Conservation (phyloP, 2,113 vertebrate species). For the Pluvialis apricaria region DNA sequence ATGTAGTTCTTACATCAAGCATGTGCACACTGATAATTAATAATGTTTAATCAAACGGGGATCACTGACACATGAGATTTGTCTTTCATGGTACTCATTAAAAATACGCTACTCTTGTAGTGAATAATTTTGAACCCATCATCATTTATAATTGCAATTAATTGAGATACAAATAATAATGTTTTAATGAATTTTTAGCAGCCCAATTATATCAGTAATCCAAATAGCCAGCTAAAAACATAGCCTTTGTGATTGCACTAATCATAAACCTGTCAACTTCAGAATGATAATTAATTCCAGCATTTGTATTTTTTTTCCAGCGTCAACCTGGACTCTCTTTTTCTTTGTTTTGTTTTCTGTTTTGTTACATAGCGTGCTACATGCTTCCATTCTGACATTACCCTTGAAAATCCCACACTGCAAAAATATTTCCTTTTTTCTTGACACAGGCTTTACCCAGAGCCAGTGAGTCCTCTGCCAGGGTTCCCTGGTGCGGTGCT, state of each 20-base stretch:
- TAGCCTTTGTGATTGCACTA: not conserved
- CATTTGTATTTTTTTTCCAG: not conserved
- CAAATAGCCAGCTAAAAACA: not conserved
- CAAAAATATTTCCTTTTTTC: not conserved
- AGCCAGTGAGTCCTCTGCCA: not conserved
- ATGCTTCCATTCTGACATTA: not conserved
- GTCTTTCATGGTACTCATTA: not conserved
- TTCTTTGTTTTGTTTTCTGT: not conserved
- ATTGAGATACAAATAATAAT: not conserved
- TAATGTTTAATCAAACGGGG: not conserved
- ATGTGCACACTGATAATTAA: not conserved
- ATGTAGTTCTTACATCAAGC: not conserved
- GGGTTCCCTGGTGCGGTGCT: not conserved
- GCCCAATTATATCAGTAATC: not conserved
- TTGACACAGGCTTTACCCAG: not conserved
- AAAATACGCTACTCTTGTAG: not conserved
- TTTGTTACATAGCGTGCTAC: not conserved
- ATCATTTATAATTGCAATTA: not conserved
- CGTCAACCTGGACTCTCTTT: not conserved
- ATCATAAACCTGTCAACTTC: not conserved
- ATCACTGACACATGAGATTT: not conserved
- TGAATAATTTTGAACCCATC: not conserved
- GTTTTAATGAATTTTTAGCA: not conserved
- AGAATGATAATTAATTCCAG: not conserved
- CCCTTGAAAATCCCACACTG: not conserved